Evolutionary conservation across 2,113 vertebrate genomes (phyloP), one percentile per base, ranked within the genome.

Genomic region (Meles meles): DNA sequence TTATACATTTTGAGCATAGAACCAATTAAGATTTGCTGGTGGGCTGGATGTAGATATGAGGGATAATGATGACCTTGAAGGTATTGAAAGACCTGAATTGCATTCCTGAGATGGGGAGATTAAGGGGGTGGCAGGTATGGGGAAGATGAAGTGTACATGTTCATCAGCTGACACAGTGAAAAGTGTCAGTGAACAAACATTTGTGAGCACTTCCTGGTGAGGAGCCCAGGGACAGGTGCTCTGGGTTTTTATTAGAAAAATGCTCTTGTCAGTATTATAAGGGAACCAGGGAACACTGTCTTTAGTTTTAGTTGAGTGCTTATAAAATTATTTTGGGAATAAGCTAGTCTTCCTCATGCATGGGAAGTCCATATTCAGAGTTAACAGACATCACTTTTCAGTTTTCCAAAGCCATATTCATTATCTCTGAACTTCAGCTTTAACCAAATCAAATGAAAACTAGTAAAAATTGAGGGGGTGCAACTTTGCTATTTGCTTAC

Each of bases 351-450:
- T 94, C 81, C 84, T 94, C 57, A 95, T 11, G 55, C 80, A 85
- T 80, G 87, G 52, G 52, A 95, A 95, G 87, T 92, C 76, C 82
- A 96, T 42, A 94, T 93, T 96, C 92, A 94, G 31, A 92, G 89
- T 97, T 98, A 95, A 97, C 86, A 94, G 0, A 59, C 23, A 86
- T 80, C 94, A 96, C 76, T 96, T 97, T 77, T 65, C 90, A 98
- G 84, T 90, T 87, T 97, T 49, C 91, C 76, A 96, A 97, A 97
- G 11, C 95, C 94, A 86, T 89, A 92, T 97, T 97, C 91, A 98
- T 98, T 98, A 98, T 97, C 97, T 98, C 87, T 94, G 85, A 95
- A 96, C 94, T 96, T 97, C 98, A 98, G 97, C 93, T 98, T 98
- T 98, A 94, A 96, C 92, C 47, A 97, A 86, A 95, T 59, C 93